A percentile compares a stretch with the other conserved stretches of the same genome.
phyloP scores from a whole-genome alignment of 2,113 vertebrate genomes.

The Colossoma macropomum region DNA sequence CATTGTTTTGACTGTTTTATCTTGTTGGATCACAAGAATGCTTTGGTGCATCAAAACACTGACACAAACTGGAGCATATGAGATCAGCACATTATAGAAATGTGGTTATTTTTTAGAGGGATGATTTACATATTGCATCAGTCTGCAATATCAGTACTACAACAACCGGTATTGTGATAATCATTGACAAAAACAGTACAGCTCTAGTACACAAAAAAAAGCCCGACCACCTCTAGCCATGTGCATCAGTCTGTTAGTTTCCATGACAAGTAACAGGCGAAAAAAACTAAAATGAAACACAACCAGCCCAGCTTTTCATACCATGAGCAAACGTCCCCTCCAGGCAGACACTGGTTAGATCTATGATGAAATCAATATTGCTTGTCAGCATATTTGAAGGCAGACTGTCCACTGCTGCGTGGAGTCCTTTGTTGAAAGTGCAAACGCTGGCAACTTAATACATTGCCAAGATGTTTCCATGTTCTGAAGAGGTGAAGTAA shows the following conservation, averaged over 20 bases:
- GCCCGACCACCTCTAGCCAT: not conserved
- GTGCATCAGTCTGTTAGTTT: slow-evolving; percentile 5
- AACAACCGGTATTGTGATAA: too few relatives aligned
- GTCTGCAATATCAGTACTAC: too few relatives aligned
- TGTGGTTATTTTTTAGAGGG: not conserved
- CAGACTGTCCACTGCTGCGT: not conserved
- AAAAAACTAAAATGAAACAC: not conserved
- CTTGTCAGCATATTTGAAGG: slow-evolving; percentile 2
- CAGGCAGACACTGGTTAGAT: slow-evolving; percentile 7
- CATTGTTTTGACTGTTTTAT: too few relatives aligned
- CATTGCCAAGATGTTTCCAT: not conserved
- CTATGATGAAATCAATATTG: slow-evolving; percentile 16
- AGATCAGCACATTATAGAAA: too few relatives aligned
- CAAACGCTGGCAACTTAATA: not conserved
- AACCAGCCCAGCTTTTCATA: not conserved
- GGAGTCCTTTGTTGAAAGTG: not conserved
- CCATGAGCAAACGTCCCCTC: not conserved
- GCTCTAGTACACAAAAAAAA: not conserved
- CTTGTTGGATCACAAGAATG: too few relatives aligned
- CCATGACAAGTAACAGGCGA: not conserved
- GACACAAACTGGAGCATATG: too few relatives aligned
- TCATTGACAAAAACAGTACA: not conserved
- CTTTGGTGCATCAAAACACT: too few relatives aligned
- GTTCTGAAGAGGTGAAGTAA: not conserved
- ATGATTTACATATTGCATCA: too few relatives aligned